Conservation (phyloP, 1,140 invertebrate genomes). For the Camponotus vicinus region DNA sequence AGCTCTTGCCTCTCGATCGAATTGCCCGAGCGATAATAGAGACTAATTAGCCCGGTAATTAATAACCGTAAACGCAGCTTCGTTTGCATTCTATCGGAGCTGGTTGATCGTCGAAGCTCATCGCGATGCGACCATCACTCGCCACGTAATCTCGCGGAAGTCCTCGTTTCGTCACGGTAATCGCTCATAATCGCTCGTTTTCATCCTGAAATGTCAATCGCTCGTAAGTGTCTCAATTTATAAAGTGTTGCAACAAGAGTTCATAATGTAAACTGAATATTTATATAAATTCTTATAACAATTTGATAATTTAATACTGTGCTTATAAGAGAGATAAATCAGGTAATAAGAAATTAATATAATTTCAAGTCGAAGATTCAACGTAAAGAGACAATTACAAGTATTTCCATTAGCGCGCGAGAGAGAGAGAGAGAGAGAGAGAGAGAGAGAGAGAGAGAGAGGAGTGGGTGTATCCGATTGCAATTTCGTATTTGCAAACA, state of each 20-base stretch:
- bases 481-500: conserved; percentile 48
- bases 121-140: neutral
- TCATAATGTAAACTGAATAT: neutral
- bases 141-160: conserved; percentile 41
- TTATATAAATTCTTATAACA: neutral
- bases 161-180: neutral
- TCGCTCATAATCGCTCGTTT: conserved; percentile 7
- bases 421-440: no score
- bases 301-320: neutral
- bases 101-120: conserved; percentile 51
- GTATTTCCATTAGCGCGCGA: neutral
- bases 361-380: neutral
- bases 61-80: neutral
- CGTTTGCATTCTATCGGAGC: neutral
- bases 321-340: neutral
- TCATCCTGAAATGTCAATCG: conserved; percentile 34
- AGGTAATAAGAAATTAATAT: neutral
- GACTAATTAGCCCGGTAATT: conserved; percentile 75
- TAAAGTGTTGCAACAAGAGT: neutral
- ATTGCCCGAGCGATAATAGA: conserved; percentile 75
- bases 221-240: conserved; percentile 38
- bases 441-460: neutral
- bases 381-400: neutral
- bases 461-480: conserved; percentile 11
- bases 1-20: neutral